These are phyloP conservation scores for Prorops nasuta DNA, from an alignment of 1,140 invertebrate species.

Conservation along the genomic window DNA sequence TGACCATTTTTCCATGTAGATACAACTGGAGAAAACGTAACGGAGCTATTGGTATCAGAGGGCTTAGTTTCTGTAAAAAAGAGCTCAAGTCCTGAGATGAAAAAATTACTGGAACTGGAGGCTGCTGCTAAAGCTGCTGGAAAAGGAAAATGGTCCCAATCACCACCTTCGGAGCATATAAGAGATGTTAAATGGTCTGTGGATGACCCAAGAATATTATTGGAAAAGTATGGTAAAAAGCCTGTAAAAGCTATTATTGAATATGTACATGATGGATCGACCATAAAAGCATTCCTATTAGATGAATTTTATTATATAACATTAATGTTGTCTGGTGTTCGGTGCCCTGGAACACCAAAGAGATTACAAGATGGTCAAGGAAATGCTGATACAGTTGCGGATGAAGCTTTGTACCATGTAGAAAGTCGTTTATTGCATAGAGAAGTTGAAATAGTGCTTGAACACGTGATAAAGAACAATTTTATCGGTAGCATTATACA, in stretches of 20 bases:
- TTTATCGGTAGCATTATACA: slow-evolving; percentile 94
- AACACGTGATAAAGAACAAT: slow-evolving; percentile 89
- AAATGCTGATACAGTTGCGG: slow-evolving; percentile 49
- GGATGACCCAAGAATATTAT: slow-evolving; percentile 79
- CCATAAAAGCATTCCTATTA: slow-evolving; percentile 83
- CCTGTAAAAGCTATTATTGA: slow-evolving; percentile 88
- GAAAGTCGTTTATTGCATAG: slow-evolving; percentile 88
- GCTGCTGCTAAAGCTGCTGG: slow-evolving; percentile 82
- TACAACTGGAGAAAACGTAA: slow-evolving; percentile 79
- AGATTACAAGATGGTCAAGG: slow-evolving; percentile 43
- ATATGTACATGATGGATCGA: slow-evolving; percentile 95
- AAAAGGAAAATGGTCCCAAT: slow-evolving; percentile 80
- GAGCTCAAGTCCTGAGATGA: slow-evolving; percentile 67
- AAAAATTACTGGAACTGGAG: slow-evolving; percentile 81
- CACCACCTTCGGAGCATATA: slow-evolving; percentile 63
- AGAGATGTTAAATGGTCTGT: slow-evolving; percentile 85
- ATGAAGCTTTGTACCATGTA: slow-evolving; percentile 87
- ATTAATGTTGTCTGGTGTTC: slow-evolving; percentile 91
- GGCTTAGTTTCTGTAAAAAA: slow-evolving; percentile 83
- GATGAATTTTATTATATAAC: slow-evolving; percentile 89
- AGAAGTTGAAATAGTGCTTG: slow-evolving; percentile 89
- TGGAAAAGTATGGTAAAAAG: slow-evolving; percentile 77
- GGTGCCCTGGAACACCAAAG: slow-evolving; percentile 75
- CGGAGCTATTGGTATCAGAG: slow-evolving; percentile 82
- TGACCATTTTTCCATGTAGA: slow-evolving; percentile 58